phyloP scores from a whole-genome alignment of 1,140 invertebrate species.

The Carposina sasakii region DNA sequence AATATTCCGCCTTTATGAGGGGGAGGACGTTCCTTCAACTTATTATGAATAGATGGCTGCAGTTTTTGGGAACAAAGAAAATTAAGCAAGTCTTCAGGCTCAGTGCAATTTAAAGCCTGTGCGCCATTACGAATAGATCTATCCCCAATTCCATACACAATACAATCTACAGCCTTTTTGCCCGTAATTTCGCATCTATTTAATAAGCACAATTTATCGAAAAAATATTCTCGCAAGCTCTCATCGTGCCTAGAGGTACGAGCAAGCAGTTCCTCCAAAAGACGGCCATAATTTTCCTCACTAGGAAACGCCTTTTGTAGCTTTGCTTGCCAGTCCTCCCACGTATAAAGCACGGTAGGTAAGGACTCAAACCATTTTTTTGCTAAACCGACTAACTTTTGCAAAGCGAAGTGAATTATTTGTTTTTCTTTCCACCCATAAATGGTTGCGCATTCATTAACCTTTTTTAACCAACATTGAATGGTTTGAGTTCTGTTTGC shows the following conservation, averaged over 20 bases:
- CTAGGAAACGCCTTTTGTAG: slow-evolving; percentile 16
- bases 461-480: background rate
- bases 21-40: background rate
- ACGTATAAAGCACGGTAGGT: slow-evolving; percentile 19
- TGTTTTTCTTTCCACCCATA: slow-evolving; percentile 16
- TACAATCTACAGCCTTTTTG: slow-evolving; percentile 1
- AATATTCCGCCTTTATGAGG: background rate
- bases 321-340: slow-evolving; percentile 27
- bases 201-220: background rate
- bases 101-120: slow-evolving; percentile 6
- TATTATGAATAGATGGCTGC: background rate
- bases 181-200: background rate
- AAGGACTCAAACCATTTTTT: slow-evolving; percentile 26
- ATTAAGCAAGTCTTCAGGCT: slow-evolving; percentile 9
- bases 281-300: slow-evolving; percentile 9
- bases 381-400: slow-evolving; percentile 18
- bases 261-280: background rate
- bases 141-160: background rate
- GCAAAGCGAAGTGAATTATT: slow-evolving; percentile 15
- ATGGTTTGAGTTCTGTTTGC: background rate
- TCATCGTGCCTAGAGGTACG: background rate
- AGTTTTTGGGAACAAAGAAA: background rate
- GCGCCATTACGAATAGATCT: slow-evolving; percentile 7
- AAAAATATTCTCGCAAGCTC: background rate
- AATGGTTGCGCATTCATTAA: background rate